Evolutionary conservation across 2,888 invertebrate species (phyloP), one percentile per base, ranked within the genome.

Genomic region (Dione vanillae): DNA sequence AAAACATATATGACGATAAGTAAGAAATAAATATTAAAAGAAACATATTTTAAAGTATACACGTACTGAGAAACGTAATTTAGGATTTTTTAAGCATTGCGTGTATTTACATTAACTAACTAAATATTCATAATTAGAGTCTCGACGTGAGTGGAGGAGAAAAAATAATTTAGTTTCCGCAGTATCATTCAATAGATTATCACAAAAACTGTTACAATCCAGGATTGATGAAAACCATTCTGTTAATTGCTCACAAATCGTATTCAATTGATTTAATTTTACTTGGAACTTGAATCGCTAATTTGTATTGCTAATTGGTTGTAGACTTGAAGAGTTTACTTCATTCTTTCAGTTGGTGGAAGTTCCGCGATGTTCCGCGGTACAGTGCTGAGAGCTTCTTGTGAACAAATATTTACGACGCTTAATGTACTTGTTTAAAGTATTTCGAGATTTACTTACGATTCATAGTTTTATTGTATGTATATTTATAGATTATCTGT

Each of bases 301-400:
- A 71, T 71, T 73, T 64, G 65, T 68, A 67, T 65, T 62, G 59
- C 47, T 69, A 71, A 72, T 71, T 61, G 69, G 61, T 62, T 27
- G 27, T 3, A 27, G 27, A 27, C 2, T 27, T 66, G 65, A 12
- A 54, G 47, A 11, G 54, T 58, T 66, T 68, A 58, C 40, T 52
- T 66, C 54, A 70, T 70, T 70, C 66, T 70, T 70, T 66, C 41
- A 19, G 11, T 45, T 58, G 49, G 19, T 61, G 12, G 10, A 56
- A 70, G 54, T 70, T 67, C 40, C 8, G 12, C 41, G 59, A 59
- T 51, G 16, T 51, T 49, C 41, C 12, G 41, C 41, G 20, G n/a
- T n/a, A n/a, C n/a, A n/a, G n/a, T 47, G 66, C n/a, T 41, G 41
- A 14, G 14, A 27, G 19, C 40, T 61, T 27, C 49, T 20, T 49